Evolutionary conservation across 1,140 invertebrate genomes (phyloP).

Genomic region (Sminthurides bifidus): DNA sequence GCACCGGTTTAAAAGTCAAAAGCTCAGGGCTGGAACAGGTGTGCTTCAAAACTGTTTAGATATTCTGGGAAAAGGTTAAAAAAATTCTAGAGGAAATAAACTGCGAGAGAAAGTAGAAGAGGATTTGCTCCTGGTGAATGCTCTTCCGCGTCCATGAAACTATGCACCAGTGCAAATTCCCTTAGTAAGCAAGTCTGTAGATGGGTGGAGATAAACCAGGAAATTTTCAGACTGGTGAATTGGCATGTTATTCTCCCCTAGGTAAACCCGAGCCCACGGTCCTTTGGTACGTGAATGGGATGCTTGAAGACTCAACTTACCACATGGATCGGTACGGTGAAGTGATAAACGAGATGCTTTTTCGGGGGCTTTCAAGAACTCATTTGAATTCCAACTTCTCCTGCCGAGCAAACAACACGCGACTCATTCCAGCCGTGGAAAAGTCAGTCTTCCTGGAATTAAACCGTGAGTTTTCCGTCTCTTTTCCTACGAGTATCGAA

Average conservation of each 20-base stretch:
- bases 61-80: no score
- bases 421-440: conserved; percentile 60
- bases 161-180: no score
- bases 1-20: neutral
- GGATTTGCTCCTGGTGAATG: no score
- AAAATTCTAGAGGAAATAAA: no score
- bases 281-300: conserved; percentile 57
- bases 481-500: neutral
- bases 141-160: no score
- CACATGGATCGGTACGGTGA: conserved; percentile 62
- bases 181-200: no score
- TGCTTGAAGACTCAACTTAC: conserved; percentile 35
- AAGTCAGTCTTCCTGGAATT: conserved; percentile 63
- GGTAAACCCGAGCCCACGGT: conserved; percentile 28
- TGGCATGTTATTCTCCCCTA: no score
- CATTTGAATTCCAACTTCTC: conserved; percentile 70
- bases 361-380: conserved; percentile 57
- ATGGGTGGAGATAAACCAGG: no score
- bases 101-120: no score
- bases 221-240: no score
- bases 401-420: conserved; percentile 70
- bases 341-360: conserved; percentile 61
- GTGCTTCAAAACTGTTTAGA: no score
- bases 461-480: conserved; percentile 55
- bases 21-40: no score